A percentile compares a stretch with the other conserved stretches of the same genome.
These are phyloP conservation scores for Argya squamiceps DNA, from an alignment of 2,797 vertebrate genomes.

Conservation along the genomic window DNA sequence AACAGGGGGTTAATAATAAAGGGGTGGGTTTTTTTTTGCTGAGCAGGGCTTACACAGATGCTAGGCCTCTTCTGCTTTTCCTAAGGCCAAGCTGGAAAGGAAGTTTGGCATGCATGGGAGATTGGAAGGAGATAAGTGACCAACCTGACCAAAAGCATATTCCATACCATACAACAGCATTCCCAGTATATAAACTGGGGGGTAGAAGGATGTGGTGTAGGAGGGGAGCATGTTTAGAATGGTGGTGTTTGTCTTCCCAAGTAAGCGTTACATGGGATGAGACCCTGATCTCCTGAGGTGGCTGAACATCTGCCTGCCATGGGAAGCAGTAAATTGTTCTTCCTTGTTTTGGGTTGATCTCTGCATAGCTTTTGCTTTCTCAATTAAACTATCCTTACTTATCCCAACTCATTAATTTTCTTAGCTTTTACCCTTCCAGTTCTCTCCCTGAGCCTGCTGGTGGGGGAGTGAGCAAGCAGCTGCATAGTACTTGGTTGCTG, in stretches of 20 bases:
- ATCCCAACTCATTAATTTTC: not conserved
- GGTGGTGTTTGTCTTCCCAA: not conserved
- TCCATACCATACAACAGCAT: not conserved
- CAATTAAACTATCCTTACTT: not conserved
- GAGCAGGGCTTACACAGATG: not conserved
- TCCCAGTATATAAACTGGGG: not conserved
- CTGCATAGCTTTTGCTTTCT: not conserved
- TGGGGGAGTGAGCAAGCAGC: not conserved
- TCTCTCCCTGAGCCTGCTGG: not conserved
- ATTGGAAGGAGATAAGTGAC: not conserved
- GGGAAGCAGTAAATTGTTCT: not conserved
- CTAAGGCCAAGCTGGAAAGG: not conserved
- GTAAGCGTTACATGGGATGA: not conserved
- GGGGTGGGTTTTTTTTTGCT: not conserved
- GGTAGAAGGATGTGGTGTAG: rapidly evolving
- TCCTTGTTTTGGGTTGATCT: not conserved
- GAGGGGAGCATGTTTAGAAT: not conserved
- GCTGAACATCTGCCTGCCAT: not conserved
- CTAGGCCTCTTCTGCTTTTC: not conserved
- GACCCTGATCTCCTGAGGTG: not conserved
- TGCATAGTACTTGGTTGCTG: not conserved
- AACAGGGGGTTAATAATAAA: not conserved
- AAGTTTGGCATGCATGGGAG: rapidly evolving
- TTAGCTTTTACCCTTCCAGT: not conserved
- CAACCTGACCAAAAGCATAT: not conserved